These are phyloP conservation scores for Pardosa pseudoannulata DNA, from an alignment of 2,888 invertebrate genomes.

Conservation along the genomic window DNA sequence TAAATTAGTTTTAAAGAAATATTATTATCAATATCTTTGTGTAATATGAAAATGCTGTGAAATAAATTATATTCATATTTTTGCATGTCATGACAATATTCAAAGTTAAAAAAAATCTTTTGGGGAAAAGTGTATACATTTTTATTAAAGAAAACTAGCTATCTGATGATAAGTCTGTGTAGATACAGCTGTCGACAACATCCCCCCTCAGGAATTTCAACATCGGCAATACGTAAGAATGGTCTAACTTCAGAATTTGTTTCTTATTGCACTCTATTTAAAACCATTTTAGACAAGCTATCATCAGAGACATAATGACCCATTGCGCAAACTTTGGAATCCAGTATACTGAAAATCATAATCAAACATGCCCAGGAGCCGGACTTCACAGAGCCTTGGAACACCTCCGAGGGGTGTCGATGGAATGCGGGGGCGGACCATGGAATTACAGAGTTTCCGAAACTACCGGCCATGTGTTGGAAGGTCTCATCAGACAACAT, in stretches of 20 bases:
- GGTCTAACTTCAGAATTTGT: neutral
- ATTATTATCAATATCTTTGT: no score
- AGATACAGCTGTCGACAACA: neutral
- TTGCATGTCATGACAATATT: no score
- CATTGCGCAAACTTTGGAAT: neutral
- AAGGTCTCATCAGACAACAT: slow-evolving; percentile 42
- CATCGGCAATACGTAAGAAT: neutral
- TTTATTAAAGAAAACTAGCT: no score
- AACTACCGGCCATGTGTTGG: slow-evolving; percentile 53
- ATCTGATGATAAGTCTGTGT: no score
- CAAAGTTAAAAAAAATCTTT: no score
- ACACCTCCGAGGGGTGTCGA: slow-evolving; percentile 16
- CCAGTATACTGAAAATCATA: neutral
- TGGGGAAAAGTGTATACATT: no score
- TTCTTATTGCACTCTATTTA: neutral
- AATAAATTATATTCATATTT: no score
- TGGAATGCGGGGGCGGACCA: slow-evolving; percentile 14
- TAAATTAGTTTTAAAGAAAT: no score
- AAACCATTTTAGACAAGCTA: neutral
- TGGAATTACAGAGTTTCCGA: slow-evolving; percentile 45
- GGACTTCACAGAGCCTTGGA: slow-evolving; percentile 1
- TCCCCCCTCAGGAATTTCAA: neutral
- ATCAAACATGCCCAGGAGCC: slow-evolving; percentile 14
- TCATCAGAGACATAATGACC: neutral
- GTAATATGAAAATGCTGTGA: no score